Conservation (phyloP, 1,140 invertebrate genomes). For the Temnothorax longispinosus region DNA sequence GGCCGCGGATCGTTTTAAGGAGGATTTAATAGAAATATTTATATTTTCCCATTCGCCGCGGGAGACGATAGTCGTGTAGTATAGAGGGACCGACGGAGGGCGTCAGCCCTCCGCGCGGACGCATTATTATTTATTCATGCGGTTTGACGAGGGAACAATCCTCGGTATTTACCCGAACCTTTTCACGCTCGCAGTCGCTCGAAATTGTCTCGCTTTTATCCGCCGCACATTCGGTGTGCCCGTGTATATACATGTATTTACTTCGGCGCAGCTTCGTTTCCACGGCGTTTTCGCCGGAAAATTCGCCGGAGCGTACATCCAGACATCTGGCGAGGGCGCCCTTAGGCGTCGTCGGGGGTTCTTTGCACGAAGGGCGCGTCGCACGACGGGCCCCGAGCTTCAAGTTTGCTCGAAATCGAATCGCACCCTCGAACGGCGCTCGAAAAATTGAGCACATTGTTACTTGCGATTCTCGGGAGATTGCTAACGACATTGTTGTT, state of each 20-base stretch:
- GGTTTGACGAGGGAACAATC: slow-evolving; percentile 82
- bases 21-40: slow-evolving; percentile 82
- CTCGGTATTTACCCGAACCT: slow-evolving; percentile 78
- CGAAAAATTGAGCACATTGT: slow-evolving; percentile 56
- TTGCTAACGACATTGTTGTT: slow-evolving; percentile 51
- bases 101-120: slow-evolving; percentile 48
- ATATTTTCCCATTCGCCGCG: slow-evolving; percentile 77
- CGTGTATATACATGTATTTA: slow-evolving; percentile 67
- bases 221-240: slow-evolving; percentile 27
- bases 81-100: slow-evolving; percentile 35
- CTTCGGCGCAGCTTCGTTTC: slow-evolving; percentile 67
- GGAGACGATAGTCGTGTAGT: slow-evolving; percentile 25
- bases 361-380: slow-evolving; percentile 40
- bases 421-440: slow-evolving; percentile 45
- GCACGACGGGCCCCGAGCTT: background rate
- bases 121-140: slow-evolving; percentile 82
- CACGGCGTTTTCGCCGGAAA: slow-evolving; percentile 60
- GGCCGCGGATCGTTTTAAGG: slow-evolving; percentile 77
- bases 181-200: slow-evolving; percentile 76
- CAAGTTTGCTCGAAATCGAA: slow-evolving; percentile 46
- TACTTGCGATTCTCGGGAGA: slow-evolving; percentile 45
- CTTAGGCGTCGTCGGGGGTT: slow-evolving; percentile 11
- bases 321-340: slow-evolving; percentile 69
- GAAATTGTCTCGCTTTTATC: slow-evolving; percentile 77
- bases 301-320: slow-evolving; percentile 60